Evolutionary conservation across 2,113 vertebrate genomes (phyloP), one percentile per base, ranked within the genome.

Genomic region (Paralichthys olivaceus): DNA sequence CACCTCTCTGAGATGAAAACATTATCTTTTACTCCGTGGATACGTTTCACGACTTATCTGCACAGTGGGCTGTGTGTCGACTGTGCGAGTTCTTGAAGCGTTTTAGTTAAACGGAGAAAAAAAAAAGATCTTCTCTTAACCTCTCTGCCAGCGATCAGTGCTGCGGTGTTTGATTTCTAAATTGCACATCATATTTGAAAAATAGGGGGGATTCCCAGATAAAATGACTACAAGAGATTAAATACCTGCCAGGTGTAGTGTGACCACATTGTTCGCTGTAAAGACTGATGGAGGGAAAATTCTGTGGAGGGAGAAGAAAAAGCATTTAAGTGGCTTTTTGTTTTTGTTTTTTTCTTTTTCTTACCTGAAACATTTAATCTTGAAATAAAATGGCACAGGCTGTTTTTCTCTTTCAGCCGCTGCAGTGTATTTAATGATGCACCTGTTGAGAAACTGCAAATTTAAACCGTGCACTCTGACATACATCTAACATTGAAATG

Each of bases 241-340:
- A 95, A 93, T 96, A 96, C 95, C 96, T 96, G 96, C 97, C 96
- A 95, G 96, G 96, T 94, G 94, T 96, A 94, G 94, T 92, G 94
- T 96, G 95, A 94, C 94, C 84, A 95, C 95, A 89, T 96, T 97
- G 95, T 97, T 97, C 91, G 93, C 93, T 70, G 94, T 95, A 89
- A 94, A 96, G 88, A 95, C 94, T 85, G 95, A 96, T 93, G 95
- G 95, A 90, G 95, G 95, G 92, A 95, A 96, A 78, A 93, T 91
- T 94, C 94, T 91, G 81, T 95, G 91, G 87, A 93, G 90, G 86
- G 95, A 92, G 93, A 93, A 93, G 90, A 94, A 32, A 60, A n/a
- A 11, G 19, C 45, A 58, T 43, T 20, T n/a, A 47, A 62, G 34
- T 40, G 26, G 12, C 6, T 53, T 40, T 69, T 49, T 60, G 5